Base-by-base conservation (phyloP, 2,888 invertebrate genomes). In the Lutraria lutraria region DNA sequence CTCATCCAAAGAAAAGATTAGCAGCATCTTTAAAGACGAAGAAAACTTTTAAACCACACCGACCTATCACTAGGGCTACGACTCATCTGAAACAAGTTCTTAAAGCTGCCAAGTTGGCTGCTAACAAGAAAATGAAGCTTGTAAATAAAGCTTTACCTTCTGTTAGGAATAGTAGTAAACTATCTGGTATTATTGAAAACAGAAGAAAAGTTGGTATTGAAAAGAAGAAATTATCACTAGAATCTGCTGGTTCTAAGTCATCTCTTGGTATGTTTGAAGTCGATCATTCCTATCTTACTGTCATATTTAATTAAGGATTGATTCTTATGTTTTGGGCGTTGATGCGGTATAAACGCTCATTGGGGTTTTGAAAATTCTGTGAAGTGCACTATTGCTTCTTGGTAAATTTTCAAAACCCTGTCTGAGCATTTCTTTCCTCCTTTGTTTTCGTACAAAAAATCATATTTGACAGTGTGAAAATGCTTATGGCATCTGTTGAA, bases 21-120 rank as follows among this genome's bases (percentile, higher is more conserved):
- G 86, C 81, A 19, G 87, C 91, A 1, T 81, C 43, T 19, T 16
- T 87, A 4, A 88, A 81, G 76, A 60, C 84, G 13, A 92, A 87
- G 63, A 89, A 84, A 72, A 91, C 89, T 56, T 89, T 86, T 63
- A 91, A 91, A 81, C 91, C 91, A 29, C 91, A 91, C 56, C 68
- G 91, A 52, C 92, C 92, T 12, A 81, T 92, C 6, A 92, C 92
- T 21, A 89, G 92, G n/a, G 92, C 92, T 19, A 81, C 91, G 3
- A 84, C 92, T n/a, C 92, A 92, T 81, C 29, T 92, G 21, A 92
- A 91, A 43, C 88, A 89, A 21, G 89, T 86, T 6, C 19, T 92
- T n/a, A 90, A 93, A 21, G 86, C 91, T 29, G 91, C 91, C n/a
- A 91, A 90, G 83, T 76, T 83, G 3, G 90, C 92, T 68, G 92